phyloP scores from a whole-genome alignment of 2,113 vertebrate species.

The Diadophis punctatus region DNA sequence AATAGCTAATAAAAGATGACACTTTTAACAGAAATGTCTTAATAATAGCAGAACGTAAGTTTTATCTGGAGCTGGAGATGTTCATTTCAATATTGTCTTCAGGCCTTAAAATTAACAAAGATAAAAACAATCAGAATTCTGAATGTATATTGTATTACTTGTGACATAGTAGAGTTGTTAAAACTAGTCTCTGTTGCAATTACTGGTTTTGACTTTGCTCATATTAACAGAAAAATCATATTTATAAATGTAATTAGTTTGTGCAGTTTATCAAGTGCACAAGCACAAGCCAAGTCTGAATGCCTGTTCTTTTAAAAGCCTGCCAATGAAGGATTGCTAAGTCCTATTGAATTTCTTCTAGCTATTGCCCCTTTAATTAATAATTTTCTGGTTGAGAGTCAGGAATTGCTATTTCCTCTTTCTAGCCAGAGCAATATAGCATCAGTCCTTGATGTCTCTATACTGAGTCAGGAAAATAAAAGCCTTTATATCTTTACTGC shows the following conservation, averaged over 20 bases:
- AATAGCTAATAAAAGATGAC: not conserved
- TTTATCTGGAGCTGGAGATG: not conserved
- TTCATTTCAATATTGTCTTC: not conserved
- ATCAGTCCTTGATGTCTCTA: not conserved
- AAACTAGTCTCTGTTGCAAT: not conserved
- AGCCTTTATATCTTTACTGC: not conserved
- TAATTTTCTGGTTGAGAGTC: not conserved
- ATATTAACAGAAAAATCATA: not conserved
- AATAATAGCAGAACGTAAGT: not conserved
- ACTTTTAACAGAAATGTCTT: not conserved
- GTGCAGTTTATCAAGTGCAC: not conserved
- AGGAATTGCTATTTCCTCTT: not conserved
- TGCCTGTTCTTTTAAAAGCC: not conserved
- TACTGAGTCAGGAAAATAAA: not conserved
- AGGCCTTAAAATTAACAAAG: slow-evolving; percentile 1
- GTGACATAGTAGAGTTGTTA: not conserved
- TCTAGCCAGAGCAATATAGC: not conserved
- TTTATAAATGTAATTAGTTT: not conserved
- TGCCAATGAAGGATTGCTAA: not conserved
- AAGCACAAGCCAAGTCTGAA: not conserved
- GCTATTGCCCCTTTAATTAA: not conserved
- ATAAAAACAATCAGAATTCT: not conserved
- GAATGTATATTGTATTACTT: not conserved
- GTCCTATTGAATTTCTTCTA: not conserved
- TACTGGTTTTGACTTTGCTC: not conserved